phyloP scores from a whole-genome alignment of 2,113 vertebrate species.

The Hippocampus abdominalis region DNA sequence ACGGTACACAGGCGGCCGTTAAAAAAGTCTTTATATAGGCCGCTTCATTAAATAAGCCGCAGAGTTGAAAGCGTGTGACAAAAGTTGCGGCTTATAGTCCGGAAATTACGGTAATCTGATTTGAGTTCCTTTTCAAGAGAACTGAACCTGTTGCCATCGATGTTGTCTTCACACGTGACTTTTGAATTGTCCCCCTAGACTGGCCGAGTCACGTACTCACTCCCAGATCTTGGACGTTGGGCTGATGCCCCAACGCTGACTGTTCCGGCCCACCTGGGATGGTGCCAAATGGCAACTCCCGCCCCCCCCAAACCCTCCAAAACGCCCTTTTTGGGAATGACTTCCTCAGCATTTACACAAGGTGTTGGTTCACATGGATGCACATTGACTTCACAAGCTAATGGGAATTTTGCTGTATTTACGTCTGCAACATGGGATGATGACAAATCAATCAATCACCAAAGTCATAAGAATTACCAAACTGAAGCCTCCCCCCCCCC shows the following conservation, averaged over 20 bases:
- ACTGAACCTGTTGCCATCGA: not conserved
- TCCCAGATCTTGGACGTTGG: conserved; percentile 89
- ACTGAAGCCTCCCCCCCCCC: too few species aligned
- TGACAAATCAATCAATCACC: conserved; percentile 24
- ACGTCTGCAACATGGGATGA: conserved; percentile 4
- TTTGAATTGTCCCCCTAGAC: conserved; percentile 55
- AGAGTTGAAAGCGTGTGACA: too few species aligned
- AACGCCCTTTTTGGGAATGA: conserved; percentile 22
- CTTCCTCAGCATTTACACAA: conserved; percentile 13
- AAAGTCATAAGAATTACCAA: conserved; percentile 44
- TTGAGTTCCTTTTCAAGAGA: not conserved
- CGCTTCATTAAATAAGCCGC: too few species aligned
- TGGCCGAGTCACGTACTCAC: conserved; percentile 87
- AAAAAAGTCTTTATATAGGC: too few species aligned
- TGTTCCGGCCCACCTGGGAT: conserved; percentile 73
- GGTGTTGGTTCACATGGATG: conserved; percentile 11
- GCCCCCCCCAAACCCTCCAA: too few species aligned
- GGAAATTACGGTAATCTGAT: too few species aligned
- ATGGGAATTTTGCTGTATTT: not conserved
- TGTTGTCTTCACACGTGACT: not conserved
- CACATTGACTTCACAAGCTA: not conserved
- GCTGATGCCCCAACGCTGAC: conserved; percentile 78
- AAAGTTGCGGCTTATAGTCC: too few species aligned
- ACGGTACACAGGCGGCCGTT: too few species aligned
- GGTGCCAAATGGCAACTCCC: conserved; percentile 44